These are phyloP conservation scores for Pipistrellus kuhlii DNA, from an alignment of 2,797 vertebrate species.

Conservation along the genomic window DNA sequence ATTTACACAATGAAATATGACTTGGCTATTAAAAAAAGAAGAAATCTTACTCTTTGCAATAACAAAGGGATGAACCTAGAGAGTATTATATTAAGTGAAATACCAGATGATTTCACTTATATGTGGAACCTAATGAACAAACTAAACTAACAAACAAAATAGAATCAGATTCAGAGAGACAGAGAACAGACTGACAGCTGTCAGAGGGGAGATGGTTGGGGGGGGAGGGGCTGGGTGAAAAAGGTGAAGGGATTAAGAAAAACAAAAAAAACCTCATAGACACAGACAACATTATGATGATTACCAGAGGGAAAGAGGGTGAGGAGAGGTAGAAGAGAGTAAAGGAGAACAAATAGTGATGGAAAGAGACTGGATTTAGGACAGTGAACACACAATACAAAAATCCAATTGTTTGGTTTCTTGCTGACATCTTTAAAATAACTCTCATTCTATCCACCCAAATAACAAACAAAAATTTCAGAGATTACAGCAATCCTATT, in stretches of 20 bases:
- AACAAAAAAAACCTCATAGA: not conserved
- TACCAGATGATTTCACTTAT: not conserved
- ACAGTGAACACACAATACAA: not conserved
- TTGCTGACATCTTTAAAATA: constrained; percentile 47
- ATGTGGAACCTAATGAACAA: not conserved
- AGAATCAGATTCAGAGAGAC: not conserved
- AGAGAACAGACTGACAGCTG: not conserved
- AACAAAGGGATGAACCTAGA: not conserved
- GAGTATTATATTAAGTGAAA: not conserved
- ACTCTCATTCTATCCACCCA: constrained; percentile 27
- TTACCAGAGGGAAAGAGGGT: not conserved
- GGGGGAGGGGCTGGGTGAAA: not conserved
- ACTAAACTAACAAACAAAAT: not conserved
- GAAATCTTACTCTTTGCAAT: not conserved
- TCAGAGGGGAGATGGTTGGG: too few relatives aligned
- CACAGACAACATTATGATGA: not conserved
- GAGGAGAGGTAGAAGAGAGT: not conserved
- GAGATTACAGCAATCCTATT: not conserved
- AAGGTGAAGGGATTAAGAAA: not conserved
- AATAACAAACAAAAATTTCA: not conserved
- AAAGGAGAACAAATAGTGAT: not conserved
- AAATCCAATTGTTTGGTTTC: constrained; percentile 51
- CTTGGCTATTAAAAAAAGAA: not conserved
- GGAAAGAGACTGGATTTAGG: not conserved
- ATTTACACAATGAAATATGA: not conserved